Conservation (phyloP, 2,888 invertebrate genomes). For the Pollenia amentaria region DNA sequence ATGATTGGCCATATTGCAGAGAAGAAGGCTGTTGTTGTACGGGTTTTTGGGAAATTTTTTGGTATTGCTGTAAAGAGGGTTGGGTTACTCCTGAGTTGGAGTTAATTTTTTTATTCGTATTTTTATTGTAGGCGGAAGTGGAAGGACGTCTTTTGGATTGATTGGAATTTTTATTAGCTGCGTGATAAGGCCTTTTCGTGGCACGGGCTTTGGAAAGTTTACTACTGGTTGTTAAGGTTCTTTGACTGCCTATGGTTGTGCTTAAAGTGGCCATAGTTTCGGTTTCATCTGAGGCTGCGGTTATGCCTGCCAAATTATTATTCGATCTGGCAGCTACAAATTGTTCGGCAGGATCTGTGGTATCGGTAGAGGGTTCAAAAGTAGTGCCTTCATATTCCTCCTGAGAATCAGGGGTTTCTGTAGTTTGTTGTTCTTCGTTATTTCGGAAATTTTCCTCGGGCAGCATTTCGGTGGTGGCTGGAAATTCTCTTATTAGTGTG, state of each 20-base stretch:
- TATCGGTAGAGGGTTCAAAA: constrained; percentile 79
- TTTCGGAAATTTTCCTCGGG: constrained; percentile 63
- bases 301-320: constrained; percentile 81
- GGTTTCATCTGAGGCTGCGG: constrained; percentile 80
- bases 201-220: constrained; percentile 79
- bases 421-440: constrained; percentile 46
- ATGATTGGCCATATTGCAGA: constrained; percentile 65
- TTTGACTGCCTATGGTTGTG: constrained; percentile 80
- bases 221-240: constrained; percentile 81
- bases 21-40: constrained; percentile 72
- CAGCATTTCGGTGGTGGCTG: constrained; percentile 79
- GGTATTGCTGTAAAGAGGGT: constrained; percentile 75
- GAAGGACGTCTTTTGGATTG: constrained; percentile 78
- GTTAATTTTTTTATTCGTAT: constrained; percentile 72
- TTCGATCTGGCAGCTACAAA: constrained; percentile 83
- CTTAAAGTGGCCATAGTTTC: constrained; percentile 75
- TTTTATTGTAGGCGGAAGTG: constrained; percentile 76
- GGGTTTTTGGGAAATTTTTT: constrained; percentile 75
- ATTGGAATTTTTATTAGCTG: constrained; percentile 73
- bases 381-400: constrained; percentile 76
- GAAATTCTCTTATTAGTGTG: constrained; percentile 77
- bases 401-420: constrained; percentile 61
- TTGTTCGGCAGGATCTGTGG: constrained; percentile 81
- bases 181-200: constrained; percentile 79
- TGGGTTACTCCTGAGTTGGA: constrained; percentile 74